These are phyloP conservation scores for Phylloscopus collybita DNA, from an alignment of 2,797 vertebrate genomes.

Conservation along the genomic window DNA sequence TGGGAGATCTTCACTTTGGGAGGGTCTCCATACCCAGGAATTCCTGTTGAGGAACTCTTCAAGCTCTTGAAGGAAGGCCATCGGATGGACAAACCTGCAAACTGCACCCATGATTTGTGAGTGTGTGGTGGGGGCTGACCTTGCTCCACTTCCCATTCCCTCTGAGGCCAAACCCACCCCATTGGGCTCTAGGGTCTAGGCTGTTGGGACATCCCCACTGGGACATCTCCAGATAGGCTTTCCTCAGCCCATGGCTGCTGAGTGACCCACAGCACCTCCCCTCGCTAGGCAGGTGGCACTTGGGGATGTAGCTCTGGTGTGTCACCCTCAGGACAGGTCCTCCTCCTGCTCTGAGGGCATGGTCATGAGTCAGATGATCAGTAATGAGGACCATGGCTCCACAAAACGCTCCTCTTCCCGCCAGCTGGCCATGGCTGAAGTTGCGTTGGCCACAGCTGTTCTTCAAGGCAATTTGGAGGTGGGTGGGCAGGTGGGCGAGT, in stretches of 20 bases:
- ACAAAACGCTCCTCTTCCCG: background rate
- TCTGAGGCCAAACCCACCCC: background rate
- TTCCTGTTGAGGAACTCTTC: slow-evolving; percentile 98
- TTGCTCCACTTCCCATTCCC: background rate
- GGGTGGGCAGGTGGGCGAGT: background rate
- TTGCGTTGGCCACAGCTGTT: background rate
- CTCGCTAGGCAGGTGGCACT: rapidly evolving
- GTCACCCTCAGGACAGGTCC: background rate
- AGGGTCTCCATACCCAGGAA: slow-evolving; percentile 95
- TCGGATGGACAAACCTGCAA: slow-evolving; percentile 98
- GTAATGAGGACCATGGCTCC: background rate
- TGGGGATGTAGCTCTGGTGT: background rate
- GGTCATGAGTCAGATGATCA: rapidly evolving
- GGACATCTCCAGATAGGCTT: background rate
- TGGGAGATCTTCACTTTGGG: slow-evolving; percentile 99
- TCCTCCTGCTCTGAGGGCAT: background rate
- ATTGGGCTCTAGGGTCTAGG: background rate
- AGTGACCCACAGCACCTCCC: rapidly evolving
- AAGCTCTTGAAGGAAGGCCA: slow-evolving; percentile 98
- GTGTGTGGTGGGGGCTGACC: slow-evolving; percentile 30
- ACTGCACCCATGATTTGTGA: slow-evolving; percentile 97
- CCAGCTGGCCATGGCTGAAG: background rate
- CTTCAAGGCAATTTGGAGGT: rapidly evolving
- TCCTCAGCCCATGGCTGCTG: background rate
- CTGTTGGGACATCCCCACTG: background rate